Evolutionary conservation across 2,797 vertebrate genomes (phyloP).

Genomic region (Oreochromis grahami): DNA sequence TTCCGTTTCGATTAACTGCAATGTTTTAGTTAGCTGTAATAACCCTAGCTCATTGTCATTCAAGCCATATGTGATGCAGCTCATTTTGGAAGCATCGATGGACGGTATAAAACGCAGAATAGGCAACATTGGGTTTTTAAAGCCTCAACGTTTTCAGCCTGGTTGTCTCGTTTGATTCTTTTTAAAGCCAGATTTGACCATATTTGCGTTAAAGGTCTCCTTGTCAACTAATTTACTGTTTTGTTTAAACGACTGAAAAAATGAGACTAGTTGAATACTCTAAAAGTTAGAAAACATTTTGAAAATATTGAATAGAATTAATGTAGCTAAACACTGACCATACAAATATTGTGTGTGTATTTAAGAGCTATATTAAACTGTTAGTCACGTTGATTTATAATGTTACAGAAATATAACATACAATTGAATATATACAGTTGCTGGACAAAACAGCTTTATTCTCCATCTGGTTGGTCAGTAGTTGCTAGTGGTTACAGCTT

Average conservation of each 20-base stretch:
- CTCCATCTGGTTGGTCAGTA: background rate
- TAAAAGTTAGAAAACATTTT: background rate
- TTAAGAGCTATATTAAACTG: background rate
- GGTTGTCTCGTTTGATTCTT: background rate
- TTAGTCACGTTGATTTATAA: background rate
- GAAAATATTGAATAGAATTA: background rate
- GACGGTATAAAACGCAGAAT: background rate
- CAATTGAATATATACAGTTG: accelerated
- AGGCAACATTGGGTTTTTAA: background rate
- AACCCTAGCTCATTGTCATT: accelerated
- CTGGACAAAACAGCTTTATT: background rate
- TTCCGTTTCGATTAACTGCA: background rate
- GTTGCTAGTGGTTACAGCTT: background rate
- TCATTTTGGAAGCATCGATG: background rate
- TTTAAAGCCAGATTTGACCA: background rate
- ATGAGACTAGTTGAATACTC: background rate
- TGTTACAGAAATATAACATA: background rate
- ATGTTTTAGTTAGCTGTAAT: background rate
- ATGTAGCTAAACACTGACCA: background rate
- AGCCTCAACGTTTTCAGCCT: background rate
- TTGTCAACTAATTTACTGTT: background rate
- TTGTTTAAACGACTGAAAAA: background rate
- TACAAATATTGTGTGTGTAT: background rate
- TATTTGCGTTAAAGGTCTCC: background rate
- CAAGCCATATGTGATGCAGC: background rate